Evolutionary conservation across 2,888 invertebrate genomes (phyloP).

Genomic region (Serripes groenlandicus): DNA sequence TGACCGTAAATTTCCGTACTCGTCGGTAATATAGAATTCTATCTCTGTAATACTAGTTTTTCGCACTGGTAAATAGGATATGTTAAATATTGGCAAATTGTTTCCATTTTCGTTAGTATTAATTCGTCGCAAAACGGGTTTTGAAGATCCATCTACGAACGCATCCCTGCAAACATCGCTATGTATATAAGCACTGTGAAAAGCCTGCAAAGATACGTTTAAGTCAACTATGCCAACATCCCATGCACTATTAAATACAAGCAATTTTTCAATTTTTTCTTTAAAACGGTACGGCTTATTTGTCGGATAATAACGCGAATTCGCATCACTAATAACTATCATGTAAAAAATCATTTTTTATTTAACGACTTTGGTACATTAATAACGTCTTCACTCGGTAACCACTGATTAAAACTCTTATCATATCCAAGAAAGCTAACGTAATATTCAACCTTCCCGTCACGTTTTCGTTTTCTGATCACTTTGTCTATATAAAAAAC

Average conservation of each 20-base stretch:
- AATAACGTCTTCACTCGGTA: slow-evolving; percentile 10
- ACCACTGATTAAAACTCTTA: slow-evolving; percentile 27
- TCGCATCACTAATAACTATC: slow-evolving; percentile 27
- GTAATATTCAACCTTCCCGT: slow-evolving; percentile 16
- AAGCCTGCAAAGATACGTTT: neutral
- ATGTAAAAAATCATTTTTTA: slow-evolving; percentile 31
- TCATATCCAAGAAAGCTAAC: slow-evolving; percentile 35
- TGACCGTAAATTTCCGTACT: slow-evolving; percentile 15
- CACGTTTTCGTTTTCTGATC: slow-evolving; percentile 16
- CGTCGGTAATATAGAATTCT: slow-evolving; percentile 37
- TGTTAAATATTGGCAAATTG: neutral
- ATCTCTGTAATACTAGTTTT: slow-evolving; percentile 28
- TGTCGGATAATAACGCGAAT: slow-evolving; percentile 19
- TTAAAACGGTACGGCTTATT: slow-evolving; percentile 30
- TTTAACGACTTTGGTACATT: neutral
- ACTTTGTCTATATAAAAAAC: slow-evolving; percentile 23
- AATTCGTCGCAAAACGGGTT: slow-evolving; percentile 30
- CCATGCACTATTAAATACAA: slow-evolving; percentile 1
- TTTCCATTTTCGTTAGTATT: neutral
- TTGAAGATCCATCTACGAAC: slow-evolving; percentile 25
- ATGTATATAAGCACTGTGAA: slow-evolving; percentile 22
- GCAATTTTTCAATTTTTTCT: slow-evolving; percentile 10
- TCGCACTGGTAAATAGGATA: slow-evolving; percentile 25
- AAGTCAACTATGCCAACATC: slow-evolving; percentile 17
- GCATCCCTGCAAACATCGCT: slow-evolving; percentile 34